phyloP scores from a whole-genome alignment of 2,888 invertebrate species.

The Volucella zonaria region DNA sequence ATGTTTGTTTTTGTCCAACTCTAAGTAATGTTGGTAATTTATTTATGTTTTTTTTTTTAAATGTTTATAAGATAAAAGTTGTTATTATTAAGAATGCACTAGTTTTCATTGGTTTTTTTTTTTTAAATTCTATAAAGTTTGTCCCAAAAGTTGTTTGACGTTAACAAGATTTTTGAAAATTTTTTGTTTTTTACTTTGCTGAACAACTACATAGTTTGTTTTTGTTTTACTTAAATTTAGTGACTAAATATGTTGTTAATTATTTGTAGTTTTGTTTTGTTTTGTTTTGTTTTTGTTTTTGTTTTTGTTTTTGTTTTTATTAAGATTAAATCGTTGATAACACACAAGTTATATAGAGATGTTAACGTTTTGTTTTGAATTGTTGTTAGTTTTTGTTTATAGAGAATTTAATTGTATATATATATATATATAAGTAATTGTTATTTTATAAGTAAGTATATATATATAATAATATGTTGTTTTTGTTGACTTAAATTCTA shows the following conservation, averaged over 20 bases:
- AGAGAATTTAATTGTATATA: slow-evolving; percentile 43
- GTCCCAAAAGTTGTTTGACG: slow-evolving; percentile 27
- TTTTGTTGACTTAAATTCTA: slow-evolving; percentile 42
- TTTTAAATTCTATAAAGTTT: slow-evolving; percentile 23
- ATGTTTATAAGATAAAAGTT: background rate
- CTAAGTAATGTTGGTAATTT: slow-evolving; percentile 19
- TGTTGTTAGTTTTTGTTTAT: slow-evolving; percentile 22
- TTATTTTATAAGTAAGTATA: slow-evolving; percentile 9
- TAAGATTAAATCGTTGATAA: slow-evolving; percentile 69
- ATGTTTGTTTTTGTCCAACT: slow-evolving; percentile 20
- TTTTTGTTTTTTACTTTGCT: slow-evolving; percentile 6
- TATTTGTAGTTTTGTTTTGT: slow-evolving; percentile 16
- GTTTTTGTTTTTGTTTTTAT: slow-evolving; percentile 30
- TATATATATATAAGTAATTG: slow-evolving; percentile 36
- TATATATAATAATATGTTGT: background rate
- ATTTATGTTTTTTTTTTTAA: background rate
- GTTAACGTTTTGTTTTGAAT: slow-evolving; percentile 47
- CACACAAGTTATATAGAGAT: slow-evolving; percentile 68
- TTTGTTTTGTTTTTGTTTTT: slow-evolving; percentile 30
- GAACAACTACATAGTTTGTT: slow-evolving; percentile 39
- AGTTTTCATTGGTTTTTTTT: slow-evolving; percentile 2
- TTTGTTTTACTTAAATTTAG: slow-evolving; percentile 58
- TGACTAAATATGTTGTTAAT: slow-evolving; percentile 46
- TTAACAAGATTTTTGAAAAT: slow-evolving; percentile 22
- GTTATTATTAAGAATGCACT: slow-evolving; percentile 40